Evolutionary conservation across 2,113 vertebrate species (phyloP), one percentile per base, ranked within the genome.

Genomic region (Dromas ardeola): DNA sequence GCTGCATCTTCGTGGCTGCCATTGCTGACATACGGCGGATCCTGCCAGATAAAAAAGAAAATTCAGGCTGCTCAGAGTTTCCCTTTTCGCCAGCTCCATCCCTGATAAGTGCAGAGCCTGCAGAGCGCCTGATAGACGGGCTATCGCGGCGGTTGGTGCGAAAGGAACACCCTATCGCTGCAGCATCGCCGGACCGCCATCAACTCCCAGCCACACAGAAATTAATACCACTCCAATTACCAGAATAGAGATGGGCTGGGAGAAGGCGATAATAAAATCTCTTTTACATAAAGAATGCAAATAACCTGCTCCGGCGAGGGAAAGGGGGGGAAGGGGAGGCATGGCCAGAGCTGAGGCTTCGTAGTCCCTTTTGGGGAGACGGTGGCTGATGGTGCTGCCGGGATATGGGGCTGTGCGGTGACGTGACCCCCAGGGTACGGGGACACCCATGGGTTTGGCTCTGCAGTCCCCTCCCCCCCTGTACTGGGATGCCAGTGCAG

Each of bases 81-180:
- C 96, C 98, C 98, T 98, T 98, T 98, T 99, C 98, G 98, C 98
- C 99, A 99, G 98, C 98, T 98, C 98, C 98, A 98, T 98, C 98
- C 98, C 99, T 98, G 99, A 99, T 99, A 99, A 99, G 98, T 98
- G 98, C 96, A 97, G 98, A 95, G 99, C 98, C 99, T 99, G 99
- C 98, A 98, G 97, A 96, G 97, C 96, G 95, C 97, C 99, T 99
- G 99, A 99, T 99, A 99, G 99, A 98, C 97, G 97, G 98, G 97
- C 98, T 98, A 98, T 98, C 96, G 97, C 97, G 95, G 98, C 98
- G 98, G 98, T 98, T 98, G 98, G 98, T 96, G 98, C 98, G 97
- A 95, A 96, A 97, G 98, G 97, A 98, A 96, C 96, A 88, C 95
- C 94, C 97, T 98, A 99, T 99, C 99, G 97, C 97, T 62, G 88